Evolutionary conservation across 2,888 invertebrate species (phyloP), one percentile per base, ranked within the genome.

Genomic region (Mesochorus sp.): DNA sequence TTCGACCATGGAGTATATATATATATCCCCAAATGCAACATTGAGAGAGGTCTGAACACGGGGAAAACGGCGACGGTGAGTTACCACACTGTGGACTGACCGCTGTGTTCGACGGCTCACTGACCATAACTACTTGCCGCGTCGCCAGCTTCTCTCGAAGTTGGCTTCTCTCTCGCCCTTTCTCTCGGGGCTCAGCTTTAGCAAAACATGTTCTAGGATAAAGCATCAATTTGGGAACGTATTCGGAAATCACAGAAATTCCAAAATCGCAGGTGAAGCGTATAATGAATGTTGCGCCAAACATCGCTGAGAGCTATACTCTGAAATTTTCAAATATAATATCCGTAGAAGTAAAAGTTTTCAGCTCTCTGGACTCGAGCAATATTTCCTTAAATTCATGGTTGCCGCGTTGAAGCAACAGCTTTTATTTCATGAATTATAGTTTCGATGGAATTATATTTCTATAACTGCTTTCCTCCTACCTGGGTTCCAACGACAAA

Each of bases 121-220:
- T 42, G 51, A 42, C 31, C 67, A 51, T 74, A 67, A 59, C 66
- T 74, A 74, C 74, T 74, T 59, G 66, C 74, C 24, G 44, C 31
- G 19, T 24, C 53, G n/a, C 17, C n/a, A 19, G 37, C 39, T 19
- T 39, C 19, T 49, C 57, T 67, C 28, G 49, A 67, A 74, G 59
- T 59, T 28, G 2, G 59, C 39, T 4, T 4, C 12, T 19, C 21
- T 21, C 24, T 59, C 44, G 1, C 17, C 6, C 3, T 19, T 6
- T 1, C 44, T 19, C 44, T 14, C n/a, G n/a, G n/a, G n/a, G n/a
- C n/a, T n/a, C 10, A 47, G 8, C 19, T 21, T 6, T 47, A 39
- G 57, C 12, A 21, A 39, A 3, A 8, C 1, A 17, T 24, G 37
- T 17, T 24, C 37, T n/a, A n/a, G 12, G 24, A 24, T 24, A n/a